phyloP scores from a whole-genome alignment of 2,797 vertebrate species.

The Linurgus olivaceus region DNA sequence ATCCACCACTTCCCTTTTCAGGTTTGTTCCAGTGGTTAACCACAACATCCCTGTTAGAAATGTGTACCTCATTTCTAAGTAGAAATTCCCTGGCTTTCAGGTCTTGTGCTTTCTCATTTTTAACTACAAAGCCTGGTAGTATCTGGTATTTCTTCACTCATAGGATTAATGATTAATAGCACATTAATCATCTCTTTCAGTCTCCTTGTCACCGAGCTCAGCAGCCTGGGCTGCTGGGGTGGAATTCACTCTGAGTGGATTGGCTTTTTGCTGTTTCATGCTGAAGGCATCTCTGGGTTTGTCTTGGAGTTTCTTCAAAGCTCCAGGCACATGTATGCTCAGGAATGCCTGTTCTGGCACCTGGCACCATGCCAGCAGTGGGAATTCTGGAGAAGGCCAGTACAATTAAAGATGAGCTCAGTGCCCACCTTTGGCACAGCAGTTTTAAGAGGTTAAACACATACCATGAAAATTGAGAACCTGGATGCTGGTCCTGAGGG shows the following conservation, averaged over 20 bases:
- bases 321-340: neutral
- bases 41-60: conserved; percentile 2
- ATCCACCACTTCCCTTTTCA: neutral
- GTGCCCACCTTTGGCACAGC: neutral
- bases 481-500: neutral
- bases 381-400: neutral
- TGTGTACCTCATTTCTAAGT: neutral
- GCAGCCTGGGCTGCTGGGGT: neutral
- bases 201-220: neutral
- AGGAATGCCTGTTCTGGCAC: neutral
- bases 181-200: neutral
- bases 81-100: conserved; percentile 7
- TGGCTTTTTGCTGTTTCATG: neutral
- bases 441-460: neutral
- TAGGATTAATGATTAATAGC: neutral
- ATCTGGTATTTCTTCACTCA: neutral
- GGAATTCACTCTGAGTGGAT: neutral
- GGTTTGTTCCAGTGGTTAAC: conserved; percentile 8
- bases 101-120: neutral
- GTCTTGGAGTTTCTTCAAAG: conserved; percentile 5
- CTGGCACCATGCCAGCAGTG: neutral
- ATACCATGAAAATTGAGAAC: neutral
- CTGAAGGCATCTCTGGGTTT: neutral
- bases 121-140: neutral
- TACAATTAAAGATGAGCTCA: neutral